These are phyloP conservation scores for Anastrepha obliqua DNA, from an alignment of 1,140 invertebrate species.

Conservation along the genomic window DNA sequence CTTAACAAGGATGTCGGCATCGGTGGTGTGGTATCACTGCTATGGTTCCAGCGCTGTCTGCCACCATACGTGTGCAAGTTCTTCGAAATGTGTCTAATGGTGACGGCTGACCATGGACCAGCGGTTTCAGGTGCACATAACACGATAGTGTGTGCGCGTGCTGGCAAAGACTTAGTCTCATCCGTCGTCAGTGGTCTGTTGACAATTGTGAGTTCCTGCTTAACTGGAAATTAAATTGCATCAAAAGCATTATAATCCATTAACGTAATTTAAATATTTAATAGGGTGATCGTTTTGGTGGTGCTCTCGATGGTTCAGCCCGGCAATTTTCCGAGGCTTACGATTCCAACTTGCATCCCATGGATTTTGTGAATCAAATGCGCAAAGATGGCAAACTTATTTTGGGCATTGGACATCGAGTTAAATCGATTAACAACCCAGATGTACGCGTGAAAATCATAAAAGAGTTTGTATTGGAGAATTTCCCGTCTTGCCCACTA, in stretches of 20 bases:
- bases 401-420: constrained; percentile 98
- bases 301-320: constrained; percentile 97
- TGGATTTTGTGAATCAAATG: constrained; percentile 99
- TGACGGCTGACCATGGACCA: constrained; percentile 99
- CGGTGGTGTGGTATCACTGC: constrained; percentile 95
- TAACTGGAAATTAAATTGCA: neutral
- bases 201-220: constrained; percentile 90
- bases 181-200: constrained; percentile 97
- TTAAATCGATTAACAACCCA: constrained; percentile 99
- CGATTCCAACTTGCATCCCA: constrained; percentile 94
- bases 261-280: constrained; percentile 35
- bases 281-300: constrained; percentile 98
- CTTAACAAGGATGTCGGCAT: constrained; percentile 93
- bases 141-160: constrained; percentile 98
- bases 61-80: constrained; percentile 97
- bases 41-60: constrained; percentile 98
- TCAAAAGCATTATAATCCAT: no score
- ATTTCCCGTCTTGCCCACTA: constrained; percentile 94
- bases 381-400: constrained; percentile 97
- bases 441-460: constrained; percentile 98
- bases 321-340: constrained; percentile 97
- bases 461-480: constrained; percentile 95
- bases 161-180: constrained; percentile 99
- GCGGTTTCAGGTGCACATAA: constrained; percentile 99
- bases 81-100: constrained; percentile 99